These are phyloP conservation scores for Cyanoliseus patagonus DNA, from an alignment of 2,113 vertebrate species.

Conservation along the genomic window DNA sequence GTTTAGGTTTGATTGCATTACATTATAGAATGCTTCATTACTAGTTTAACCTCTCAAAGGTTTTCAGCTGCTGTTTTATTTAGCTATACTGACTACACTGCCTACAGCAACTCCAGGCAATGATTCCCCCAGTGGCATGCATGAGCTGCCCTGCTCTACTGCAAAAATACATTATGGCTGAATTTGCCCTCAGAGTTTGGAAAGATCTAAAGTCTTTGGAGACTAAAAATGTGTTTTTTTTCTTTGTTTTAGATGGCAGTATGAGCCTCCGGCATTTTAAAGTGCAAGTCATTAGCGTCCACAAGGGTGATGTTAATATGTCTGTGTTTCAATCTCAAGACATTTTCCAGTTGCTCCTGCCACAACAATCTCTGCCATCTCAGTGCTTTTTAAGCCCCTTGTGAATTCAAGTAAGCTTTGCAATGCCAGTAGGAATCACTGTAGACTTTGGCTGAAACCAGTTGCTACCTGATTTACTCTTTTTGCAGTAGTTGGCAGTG, in stretches of 20 bases:
- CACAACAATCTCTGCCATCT: conserved; percentile 84
- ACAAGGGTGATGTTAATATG: conserved; percentile 82
- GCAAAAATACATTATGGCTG: conserved; percentile 75
- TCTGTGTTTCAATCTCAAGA: conserved; percentile 84
- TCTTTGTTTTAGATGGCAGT: conserved; percentile 81
- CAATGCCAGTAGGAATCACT: conserved; percentile 71
- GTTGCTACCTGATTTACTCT: conserved; percentile 64
- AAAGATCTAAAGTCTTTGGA: conserved; percentile 82
- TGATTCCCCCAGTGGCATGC: conserved; percentile 74
- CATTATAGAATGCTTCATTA: conserved; percentile 77
- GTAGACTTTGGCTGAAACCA: conserved; percentile 65
- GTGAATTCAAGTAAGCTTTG: conserved; percentile 76
- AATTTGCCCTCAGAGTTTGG: conserved; percentile 79
- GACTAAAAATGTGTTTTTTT: conserved; percentile 81
- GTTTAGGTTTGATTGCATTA: conserved; percentile 73
- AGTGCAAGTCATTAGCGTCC: conserved; percentile 83
- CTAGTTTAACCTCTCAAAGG: conserved; percentile 73
- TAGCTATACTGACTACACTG: conserved; percentile 71
- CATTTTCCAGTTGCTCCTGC: conserved; percentile 86
- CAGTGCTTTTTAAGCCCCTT: conserved; percentile 76
- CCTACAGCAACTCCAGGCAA: conserved; percentile 76
- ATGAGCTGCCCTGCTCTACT: conserved; percentile 72
- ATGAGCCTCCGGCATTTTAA: conserved; percentile 81
- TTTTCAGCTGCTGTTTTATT: conserved; percentile 80
- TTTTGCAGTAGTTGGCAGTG: conserved; percentile 34